phyloP scores from a whole-genome alignment of 2,113 vertebrate genomes.

The Neogobius melanostomus region DNA sequence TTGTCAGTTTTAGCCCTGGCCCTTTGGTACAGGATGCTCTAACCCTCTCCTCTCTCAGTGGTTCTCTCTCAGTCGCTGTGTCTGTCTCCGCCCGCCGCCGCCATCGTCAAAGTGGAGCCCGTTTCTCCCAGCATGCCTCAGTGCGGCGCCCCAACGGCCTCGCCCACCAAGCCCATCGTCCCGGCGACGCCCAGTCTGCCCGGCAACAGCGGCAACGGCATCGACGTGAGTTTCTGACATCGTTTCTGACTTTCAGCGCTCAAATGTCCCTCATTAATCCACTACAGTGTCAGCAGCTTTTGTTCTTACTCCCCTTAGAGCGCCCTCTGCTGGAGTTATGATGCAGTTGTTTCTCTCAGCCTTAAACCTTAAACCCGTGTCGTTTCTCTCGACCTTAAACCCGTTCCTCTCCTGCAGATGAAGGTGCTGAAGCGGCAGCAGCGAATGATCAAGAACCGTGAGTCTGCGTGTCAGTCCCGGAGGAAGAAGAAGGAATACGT shows the following conservation, averaged over 20 bases:
- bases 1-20: too few relatives aligned
- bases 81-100: conserved; percentile 71
- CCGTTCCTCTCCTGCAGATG: conserved; percentile 63
- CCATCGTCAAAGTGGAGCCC: conserved; percentile 83
- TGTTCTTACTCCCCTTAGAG: too few relatives aligned
- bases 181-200: conserved; percentile 75
- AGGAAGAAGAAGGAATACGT: conserved; percentile 94
- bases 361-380: background rate
- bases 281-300: too few relatives aligned
- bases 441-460: conserved; percentile 93
- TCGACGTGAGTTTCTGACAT: conserved; percentile 75
- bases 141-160: conserved; percentile 55
- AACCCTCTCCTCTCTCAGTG: conserved; percentile 51
- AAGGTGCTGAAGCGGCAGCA: conserved; percentile 92
- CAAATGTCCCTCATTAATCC: too few relatives aligned
- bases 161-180: conserved; percentile 80
- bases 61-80: conserved; percentile 76
- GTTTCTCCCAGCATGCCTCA: conserved; percentile 66
- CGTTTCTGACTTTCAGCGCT: too few relatives aligned
- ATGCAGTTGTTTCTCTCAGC: too few relatives aligned
- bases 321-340: too few relatives aligned
- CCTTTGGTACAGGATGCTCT: too few relatives aligned
- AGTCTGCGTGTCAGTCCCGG: conserved; percentile 89
- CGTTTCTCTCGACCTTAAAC: too few relatives aligned
- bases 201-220: conserved; percentile 66